Conservation (phyloP, 1,140 invertebrate genomes). For the Frieseomelitta varia region DNA sequence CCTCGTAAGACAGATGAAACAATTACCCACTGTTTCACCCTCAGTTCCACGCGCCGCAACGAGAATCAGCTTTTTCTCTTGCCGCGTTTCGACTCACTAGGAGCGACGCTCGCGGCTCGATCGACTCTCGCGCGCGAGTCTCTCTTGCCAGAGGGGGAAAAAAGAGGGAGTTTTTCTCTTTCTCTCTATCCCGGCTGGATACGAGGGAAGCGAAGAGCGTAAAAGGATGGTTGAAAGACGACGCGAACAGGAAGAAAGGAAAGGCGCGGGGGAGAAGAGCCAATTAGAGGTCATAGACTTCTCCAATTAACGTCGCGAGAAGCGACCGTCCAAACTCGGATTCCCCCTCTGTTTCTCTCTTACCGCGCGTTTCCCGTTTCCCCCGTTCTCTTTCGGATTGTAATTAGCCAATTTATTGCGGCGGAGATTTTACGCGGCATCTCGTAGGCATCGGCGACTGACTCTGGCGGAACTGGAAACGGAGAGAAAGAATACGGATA, state of each 20-base stretch:
- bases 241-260: not conserved
- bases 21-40: not conserved
- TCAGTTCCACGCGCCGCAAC: not conserved
- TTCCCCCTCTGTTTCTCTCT: conserved; percentile 6
- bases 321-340: conserved; percentile 39
- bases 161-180: not conserved
- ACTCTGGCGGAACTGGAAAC: accelerated
- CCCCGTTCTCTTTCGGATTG: conserved; percentile 70
- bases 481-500: too few species aligned
- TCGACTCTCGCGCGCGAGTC: not conserved
- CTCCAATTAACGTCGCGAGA: conserved; percentile 72
- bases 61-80: conserved; percentile 13
- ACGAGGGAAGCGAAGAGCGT: not conserved
- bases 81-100: not conserved
- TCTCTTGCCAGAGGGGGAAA: too few species aligned
- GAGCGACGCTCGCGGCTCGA: not conserved
- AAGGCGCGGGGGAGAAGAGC: conserved; percentile 30
- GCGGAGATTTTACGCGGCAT: conserved; percentile 55
- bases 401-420: conserved; percentile 80
- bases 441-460: conserved; percentile 40
- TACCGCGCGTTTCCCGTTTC: not conserved
- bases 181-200: too few species aligned
- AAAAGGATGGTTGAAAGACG: conserved; percentile 2
- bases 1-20: too few species aligned
- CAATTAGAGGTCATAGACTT: conserved; percentile 74